phyloP scores from a whole-genome alignment of 2,113 vertebrate genomes.

The Gallinago media region DNA sequence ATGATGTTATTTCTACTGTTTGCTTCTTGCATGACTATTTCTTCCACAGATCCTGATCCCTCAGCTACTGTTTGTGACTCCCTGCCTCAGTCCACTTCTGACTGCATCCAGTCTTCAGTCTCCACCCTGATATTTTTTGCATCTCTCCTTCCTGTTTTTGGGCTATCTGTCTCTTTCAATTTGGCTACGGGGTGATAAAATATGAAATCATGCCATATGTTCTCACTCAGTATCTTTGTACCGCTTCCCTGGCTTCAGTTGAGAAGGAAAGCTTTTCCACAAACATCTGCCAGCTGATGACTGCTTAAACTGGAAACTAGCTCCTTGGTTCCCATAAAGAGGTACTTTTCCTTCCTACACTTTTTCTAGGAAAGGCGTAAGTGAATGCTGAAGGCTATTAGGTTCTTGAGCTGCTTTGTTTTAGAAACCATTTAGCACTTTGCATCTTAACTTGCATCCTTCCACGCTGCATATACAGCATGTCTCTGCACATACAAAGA shows the following conservation, averaged over 20 bases:
- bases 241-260: not conserved
- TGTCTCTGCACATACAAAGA: not conserved
- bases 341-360: not conserved
- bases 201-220: not conserved
- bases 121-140: not conserved
- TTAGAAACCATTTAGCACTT: not conserved
- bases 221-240: not conserved
- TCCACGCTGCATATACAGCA: not conserved
- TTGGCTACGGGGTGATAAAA: not conserved
- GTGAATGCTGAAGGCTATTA: not conserved
- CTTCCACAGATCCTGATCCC: not conserved
- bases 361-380: not conserved
- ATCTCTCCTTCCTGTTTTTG: conserved; percentile 14
- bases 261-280: conserved; percentile 28
- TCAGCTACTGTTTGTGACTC: not conserved
- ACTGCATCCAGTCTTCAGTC: not conserved
- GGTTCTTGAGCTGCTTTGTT: not conserved
- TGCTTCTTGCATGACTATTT: not conserved
- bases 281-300: conserved; percentile 32
- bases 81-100: not conserved
- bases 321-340: not conserved
- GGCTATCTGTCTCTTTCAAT: not conserved
- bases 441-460: not conserved
- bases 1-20: not conserved
- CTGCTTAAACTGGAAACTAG: not conserved